Percentiles rank a stretch among this genome's conserved stretches.
phyloP scores from a whole-genome alignment of 1,140 invertebrate genomes.

The Bradynema listronoti region DNA sequence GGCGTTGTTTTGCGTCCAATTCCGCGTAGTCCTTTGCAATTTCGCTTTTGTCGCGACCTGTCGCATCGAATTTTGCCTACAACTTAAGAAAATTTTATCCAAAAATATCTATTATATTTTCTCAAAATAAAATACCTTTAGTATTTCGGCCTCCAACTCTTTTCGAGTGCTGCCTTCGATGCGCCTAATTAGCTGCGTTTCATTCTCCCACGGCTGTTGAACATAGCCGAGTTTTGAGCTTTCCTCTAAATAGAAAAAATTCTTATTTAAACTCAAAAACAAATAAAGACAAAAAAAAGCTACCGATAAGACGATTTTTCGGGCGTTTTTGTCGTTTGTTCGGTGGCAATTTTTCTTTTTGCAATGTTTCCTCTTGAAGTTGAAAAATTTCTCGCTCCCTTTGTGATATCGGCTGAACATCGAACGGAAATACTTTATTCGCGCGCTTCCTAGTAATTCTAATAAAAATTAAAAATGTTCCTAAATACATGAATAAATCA shows the following conservation, averaged over 20 bases:
- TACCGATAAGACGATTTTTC: not conserved
- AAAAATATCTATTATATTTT: conserved; percentile 8
- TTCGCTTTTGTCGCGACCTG: conserved; percentile 27
- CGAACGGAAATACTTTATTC: too few species aligned
- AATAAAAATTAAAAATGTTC: too few species aligned
- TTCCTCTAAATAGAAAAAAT: conserved; percentile 18
- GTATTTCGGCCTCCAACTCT: conserved; percentile 10
- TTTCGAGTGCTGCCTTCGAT: conserved; percentile 10
- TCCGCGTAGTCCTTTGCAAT: conserved; percentile 27
- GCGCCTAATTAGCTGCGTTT: not conserved
- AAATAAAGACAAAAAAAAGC: not conserved
- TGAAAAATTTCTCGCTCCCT: too few species aligned
- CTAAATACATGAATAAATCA: too few species aligned
- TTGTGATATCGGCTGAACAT: too few species aligned
- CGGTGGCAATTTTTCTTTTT: too few species aligned
- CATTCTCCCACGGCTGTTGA: conserved; percentile 18
- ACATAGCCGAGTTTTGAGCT: conserved; percentile 17
- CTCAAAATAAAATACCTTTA: conserved; percentile 15
- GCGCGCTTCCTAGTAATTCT: too few species aligned
- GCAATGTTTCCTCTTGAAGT: too few species aligned
- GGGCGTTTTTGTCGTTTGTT: too few species aligned
- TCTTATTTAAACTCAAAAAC: not conserved
- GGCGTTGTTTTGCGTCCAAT: conserved; percentile 17
- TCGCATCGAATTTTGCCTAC: conserved; percentile 23
- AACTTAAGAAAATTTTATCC: not conserved